These are phyloP conservation scores for Cyprinella venusta DNA, from an alignment of 2,797 vertebrate genomes.

Conservation along the genomic window DNA sequence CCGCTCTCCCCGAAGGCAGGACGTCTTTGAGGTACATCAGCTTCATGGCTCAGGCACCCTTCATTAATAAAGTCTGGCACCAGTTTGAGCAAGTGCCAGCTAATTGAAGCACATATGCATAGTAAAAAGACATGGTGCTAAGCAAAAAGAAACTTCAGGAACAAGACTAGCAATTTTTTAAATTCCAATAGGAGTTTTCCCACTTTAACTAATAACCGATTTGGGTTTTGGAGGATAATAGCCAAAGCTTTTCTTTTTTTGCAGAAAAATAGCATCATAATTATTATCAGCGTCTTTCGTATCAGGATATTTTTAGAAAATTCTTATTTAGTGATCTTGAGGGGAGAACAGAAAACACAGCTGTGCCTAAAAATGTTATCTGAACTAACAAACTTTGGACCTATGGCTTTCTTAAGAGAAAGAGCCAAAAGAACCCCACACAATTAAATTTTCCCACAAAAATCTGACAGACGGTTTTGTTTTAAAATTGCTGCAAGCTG, in stretches of 20 bases:
- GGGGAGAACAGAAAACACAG: constrained; percentile 81
- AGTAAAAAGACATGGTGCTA: constrained; percentile 57
- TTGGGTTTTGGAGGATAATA: constrained; percentile 30
- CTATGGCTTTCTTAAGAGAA: constrained; percentile 79
- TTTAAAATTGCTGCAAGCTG: constrained; percentile 88
- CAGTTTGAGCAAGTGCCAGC: constrained; percentile 63
- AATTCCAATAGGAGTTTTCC: not conserved
- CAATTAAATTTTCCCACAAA: constrained; percentile 92
- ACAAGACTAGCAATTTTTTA: constrained; percentile 1
- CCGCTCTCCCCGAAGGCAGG: constrained; percentile 76
- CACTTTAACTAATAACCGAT: not conserved
- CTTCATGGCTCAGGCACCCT: constrained; percentile 74
- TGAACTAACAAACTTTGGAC: constrained; percentile 86
- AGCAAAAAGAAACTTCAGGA: constrained; percentile 65
- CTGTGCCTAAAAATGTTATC: constrained; percentile 85
- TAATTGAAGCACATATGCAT: constrained; percentile 72
- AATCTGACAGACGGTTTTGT: constrained; percentile 81
- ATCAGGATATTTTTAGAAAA: constrained; percentile 75
- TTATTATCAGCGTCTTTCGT: constrained; percentile 66
- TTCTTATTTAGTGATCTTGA: constrained; percentile 75
- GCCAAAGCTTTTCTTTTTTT: not conserved
- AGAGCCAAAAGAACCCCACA: constrained; percentile 77
- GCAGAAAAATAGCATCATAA: constrained; percentile 51
- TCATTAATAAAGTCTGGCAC: constrained; percentile 56
- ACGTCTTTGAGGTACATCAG: constrained; percentile 80